Conservation (phyloP, 2,113 vertebrate genomes). For the Lophura nycthemera region DNA sequence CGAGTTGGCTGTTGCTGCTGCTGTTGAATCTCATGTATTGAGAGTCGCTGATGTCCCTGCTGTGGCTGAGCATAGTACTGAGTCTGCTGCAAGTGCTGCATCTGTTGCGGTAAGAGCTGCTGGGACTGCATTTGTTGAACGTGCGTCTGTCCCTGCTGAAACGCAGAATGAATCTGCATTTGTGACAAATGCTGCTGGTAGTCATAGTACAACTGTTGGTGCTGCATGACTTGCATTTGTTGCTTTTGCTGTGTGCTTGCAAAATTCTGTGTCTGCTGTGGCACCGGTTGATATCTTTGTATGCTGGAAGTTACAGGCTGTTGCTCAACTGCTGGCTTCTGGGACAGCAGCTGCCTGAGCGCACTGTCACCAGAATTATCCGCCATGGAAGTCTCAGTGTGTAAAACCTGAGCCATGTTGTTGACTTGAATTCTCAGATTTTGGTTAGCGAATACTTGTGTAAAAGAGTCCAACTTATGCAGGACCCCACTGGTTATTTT, state of each 20-base stretch:
- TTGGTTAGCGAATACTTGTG: constrained; percentile 87
- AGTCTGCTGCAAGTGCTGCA: constrained; percentile 78
- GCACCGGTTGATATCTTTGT: constrained; percentile 77
- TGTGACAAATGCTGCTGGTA: constrained; percentile 82
- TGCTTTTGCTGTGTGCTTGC: constrained; percentile 77
- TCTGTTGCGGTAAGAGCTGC: constrained; percentile 75
- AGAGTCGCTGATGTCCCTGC: constrained; percentile 77
- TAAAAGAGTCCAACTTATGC: constrained; percentile 89
- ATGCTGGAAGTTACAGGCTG: constrained; percentile 60
- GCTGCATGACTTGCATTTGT: constrained; percentile 78
- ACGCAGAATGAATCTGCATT: constrained; percentile 70
- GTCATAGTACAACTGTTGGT: constrained; percentile 80
- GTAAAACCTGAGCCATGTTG: constrained; percentile 82
- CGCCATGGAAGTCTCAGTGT: constrained; percentile 72
- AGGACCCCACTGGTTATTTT: constrained; percentile 83
- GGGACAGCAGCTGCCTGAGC: constrained; percentile 82
- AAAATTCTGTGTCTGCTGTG: constrained; percentile 79
- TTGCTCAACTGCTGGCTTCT: constrained; percentile 77
- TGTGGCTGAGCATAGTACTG: constrained; percentile 81
- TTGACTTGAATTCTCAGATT: constrained; percentile 85
- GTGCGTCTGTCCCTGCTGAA: constrained; percentile 69
- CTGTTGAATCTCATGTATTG: constrained; percentile 76
- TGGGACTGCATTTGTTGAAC: constrained; percentile 73
- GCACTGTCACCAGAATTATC: constrained; percentile 78
- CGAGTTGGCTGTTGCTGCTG: constrained; percentile 51